phyloP scores from a whole-genome alignment of 2,113 vertebrate genomes.

The Scophthalmus maximus region DNA sequence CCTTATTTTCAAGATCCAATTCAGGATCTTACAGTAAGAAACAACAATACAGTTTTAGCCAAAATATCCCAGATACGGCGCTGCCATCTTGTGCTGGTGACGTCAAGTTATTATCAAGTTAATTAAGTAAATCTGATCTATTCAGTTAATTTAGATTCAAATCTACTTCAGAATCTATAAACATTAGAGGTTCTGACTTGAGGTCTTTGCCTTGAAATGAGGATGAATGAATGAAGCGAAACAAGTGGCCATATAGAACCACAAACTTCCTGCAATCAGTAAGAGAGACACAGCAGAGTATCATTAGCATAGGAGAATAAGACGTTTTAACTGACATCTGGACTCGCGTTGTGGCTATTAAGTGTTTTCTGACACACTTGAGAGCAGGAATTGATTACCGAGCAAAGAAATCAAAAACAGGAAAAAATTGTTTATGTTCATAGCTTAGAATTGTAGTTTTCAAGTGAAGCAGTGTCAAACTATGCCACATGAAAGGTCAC shows the following conservation, averaged over 20 bases:
- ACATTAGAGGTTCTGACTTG: too few relatives aligned
- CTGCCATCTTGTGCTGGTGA: too few relatives aligned
- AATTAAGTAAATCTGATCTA: too few relatives aligned
- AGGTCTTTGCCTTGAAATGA: too few relatives aligned
- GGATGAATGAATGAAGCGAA: background rate
- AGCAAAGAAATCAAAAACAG: background rate
- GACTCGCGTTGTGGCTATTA: conserved; percentile 1
- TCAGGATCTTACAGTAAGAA: too few relatives aligned
- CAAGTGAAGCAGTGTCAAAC: background rate
- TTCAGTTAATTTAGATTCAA: too few relatives aligned
- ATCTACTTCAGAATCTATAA: too few relatives aligned
- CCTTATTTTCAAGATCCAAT: background rate
- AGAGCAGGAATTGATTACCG: background rate
- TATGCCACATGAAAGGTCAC: background rate
- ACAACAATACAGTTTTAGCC: too few relatives aligned
- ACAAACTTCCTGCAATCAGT: background rate
- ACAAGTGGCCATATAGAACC: background rate
- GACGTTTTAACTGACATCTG: conserved; percentile 3
- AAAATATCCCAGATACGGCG: too few relatives aligned
- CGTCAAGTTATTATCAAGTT: too few relatives aligned
- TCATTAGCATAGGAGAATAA: background rate
- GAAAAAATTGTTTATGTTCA: background rate
- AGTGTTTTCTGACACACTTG: background rate
- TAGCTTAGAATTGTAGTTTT: background rate
- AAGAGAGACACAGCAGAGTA: background rate